Evolutionary conservation across 1,140 invertebrate genomes (phyloP), one percentile per base, ranked within the genome.

Genomic region (Dysdera silvatica): DNA sequence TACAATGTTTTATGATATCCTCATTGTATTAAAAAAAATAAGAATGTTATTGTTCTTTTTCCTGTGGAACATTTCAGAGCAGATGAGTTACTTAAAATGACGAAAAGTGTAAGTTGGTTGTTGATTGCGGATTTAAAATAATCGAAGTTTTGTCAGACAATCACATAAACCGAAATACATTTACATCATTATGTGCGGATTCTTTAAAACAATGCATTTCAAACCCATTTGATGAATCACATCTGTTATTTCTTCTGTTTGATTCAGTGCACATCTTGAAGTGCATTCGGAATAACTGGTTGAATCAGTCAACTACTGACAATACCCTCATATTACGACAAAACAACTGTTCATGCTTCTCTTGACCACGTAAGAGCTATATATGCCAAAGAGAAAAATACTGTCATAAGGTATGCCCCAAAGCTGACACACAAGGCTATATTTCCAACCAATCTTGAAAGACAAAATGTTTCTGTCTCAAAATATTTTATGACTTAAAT

Each of bases 401-500:
- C n/a, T 12, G 20, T 61, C 14, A 23, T 65, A 23, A 68, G 59
- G 54, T 57, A 47, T 35, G 24, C 32, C 8, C 54, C 64, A 35
- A 47, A 33, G 8, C 24, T 56, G 2, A 29, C 49, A 2, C 28
- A 32, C 4, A 37, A 65, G 35, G 32, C 47, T 14, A 5, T 67
- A 4, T 59, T 24, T 40, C 55, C 61, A 6, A 43, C 23, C 24
- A 59, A 20, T 29, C 14, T 65, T 31, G 62, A 65, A 47, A 52
- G 58, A 26, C 66, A 68, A 56, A 65, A 68, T 49, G 62, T 65
- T 55, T 5, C 48, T 65, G 28, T 31, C 65, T 55, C 49, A 65
- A 41, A 64, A 43, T 54, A 32, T 57, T 18, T 33, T 3, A 14
- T 60, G 12, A 56, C 43, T 33, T 20, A 60, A 48, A 56, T 49